These are phyloP conservation scores for Sphaeridia pumilis DNA, from an alignment of 2,888 invertebrate genomes.

Conservation along the genomic window DNA sequence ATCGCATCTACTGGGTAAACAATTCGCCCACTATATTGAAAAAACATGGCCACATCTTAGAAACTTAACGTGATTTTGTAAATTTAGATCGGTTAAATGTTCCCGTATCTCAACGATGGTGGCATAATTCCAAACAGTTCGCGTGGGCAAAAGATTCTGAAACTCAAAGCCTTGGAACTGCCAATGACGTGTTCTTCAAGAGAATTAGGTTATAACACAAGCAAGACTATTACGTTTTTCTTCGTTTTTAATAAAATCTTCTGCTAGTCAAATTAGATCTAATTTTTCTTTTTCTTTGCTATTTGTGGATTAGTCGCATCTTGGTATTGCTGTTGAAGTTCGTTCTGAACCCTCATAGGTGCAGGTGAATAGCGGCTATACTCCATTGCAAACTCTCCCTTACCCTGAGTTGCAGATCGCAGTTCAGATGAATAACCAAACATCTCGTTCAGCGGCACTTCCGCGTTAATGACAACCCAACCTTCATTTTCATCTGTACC, in stretches of 20 bases:
- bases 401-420: slow-evolving; percentile 87
- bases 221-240: too few relatives aligned
- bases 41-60: too few relatives aligned
- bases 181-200: slow-evolving; percentile 12
- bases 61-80: too few relatives aligned
- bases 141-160: slow-evolving; percentile 25
- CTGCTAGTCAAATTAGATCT: too few relatives aligned
- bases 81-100: slow-evolving; percentile 54
- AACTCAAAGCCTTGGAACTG: slow-evolving; percentile 3
- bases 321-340: slow-evolving; percentile 62
- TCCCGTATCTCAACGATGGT: slow-evolving; percentile 43
- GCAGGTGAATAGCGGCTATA: slow-evolving; percentile 81
- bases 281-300: slow-evolving; percentile 50
- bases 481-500: slow-evolving; percentile 75
- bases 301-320: slow-evolving; percentile 46
- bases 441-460: slow-evolving; percentile 96
- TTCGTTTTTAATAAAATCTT: too few relatives aligned
- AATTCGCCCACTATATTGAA: neutral
- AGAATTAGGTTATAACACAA: too few relatives aligned
- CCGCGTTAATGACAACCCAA: slow-evolving; percentile 74
- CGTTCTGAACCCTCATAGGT: slow-evolving; percentile 61
- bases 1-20: slow-evolving; percentile 47
- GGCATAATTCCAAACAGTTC: slow-evolving; percentile 42
- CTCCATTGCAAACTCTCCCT: slow-evolving; percentile 98
- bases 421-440: slow-evolving; percentile 93